Percentiles rank a stretch among this genome's conserved stretches.
phyloP scores from a whole-genome alignment of 2,888 invertebrate species.

The Ectemnius cavifrons region DNA sequence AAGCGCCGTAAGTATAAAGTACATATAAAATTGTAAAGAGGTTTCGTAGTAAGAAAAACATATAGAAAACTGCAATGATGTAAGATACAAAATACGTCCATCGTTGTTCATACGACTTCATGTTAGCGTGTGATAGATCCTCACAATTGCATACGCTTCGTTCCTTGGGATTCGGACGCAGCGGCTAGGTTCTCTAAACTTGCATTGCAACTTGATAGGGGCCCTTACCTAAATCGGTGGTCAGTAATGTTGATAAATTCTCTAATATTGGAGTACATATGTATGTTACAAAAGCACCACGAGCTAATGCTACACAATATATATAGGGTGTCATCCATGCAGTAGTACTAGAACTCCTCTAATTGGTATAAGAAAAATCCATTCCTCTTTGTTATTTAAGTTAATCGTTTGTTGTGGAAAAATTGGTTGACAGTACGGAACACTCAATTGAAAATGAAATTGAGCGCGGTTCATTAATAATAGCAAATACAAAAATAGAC shows the following conservation, averaged over 20 bases:
- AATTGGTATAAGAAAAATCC: conserved; percentile 6
- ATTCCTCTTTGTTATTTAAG: conserved; percentile 11
- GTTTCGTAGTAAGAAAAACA: conserved; percentile 56
- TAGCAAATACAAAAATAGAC: conserved; percentile 25
- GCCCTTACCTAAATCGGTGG: conserved; percentile 57
- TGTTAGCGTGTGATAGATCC: too few relatives aligned
- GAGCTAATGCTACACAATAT: conserved; percentile 59
- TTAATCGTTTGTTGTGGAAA: conserved; percentile 1
- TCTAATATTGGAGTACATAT: conserved; percentile 55
- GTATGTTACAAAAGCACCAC: conserved; percentile 69
- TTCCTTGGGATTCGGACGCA: not conserved
- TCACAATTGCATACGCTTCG: too few relatives aligned
- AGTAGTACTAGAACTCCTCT: too few relatives aligned
- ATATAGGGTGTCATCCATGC: conserved; percentile 48
- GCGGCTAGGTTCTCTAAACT: conserved; percentile 28
- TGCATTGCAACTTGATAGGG: conserved; percentile 50
- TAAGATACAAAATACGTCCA: conserved; percentile 69
- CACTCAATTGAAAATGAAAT: conserved; percentile 10
- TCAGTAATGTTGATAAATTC: conserved; percentile 49
- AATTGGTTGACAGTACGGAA: conserved; percentile 6
- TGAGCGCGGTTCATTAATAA: conserved; percentile 14
- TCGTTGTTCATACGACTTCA: conserved; percentile 56
- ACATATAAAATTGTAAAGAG: conserved; percentile 68
- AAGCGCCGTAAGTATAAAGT: conserved; percentile 60
- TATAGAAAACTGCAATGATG: conserved; percentile 52